These are phyloP conservation scores for Corydoras sp. DNA, from an alignment of 2,113 vertebrate genomes.

Conservation along the genomic window DNA sequence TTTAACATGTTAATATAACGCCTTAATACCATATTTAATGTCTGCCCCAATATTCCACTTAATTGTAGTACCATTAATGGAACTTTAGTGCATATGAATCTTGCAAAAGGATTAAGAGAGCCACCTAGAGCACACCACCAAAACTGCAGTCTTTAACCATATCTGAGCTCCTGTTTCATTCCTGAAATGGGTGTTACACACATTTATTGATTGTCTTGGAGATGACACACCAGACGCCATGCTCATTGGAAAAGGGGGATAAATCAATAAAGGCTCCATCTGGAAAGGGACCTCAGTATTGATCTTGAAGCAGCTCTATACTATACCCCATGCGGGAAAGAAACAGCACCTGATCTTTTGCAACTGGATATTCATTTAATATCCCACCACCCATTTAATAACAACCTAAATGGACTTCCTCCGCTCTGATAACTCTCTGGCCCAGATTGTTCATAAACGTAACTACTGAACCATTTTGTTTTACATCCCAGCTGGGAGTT, in stretches of 20 bases:
- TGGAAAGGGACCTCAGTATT: slow-evolving; percentile 68
- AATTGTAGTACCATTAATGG: too few species aligned
- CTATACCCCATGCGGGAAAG: slow-evolving; percentile 39
- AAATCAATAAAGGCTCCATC: slow-evolving; percentile 64
- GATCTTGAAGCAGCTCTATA: slow-evolving; percentile 52
- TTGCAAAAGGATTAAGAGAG: slow-evolving; percentile 44
- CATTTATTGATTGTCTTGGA: slow-evolving; percentile 60
- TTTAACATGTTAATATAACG: too few species aligned
- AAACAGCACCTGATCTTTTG: slow-evolving; percentile 38
- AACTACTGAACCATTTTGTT: slow-evolving; percentile 25
- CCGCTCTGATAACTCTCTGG: slow-evolving; percentile 33
- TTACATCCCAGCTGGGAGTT: slow-evolving; percentile 37
- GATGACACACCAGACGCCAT: slow-evolving; percentile 67
- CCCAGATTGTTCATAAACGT: slow-evolving; percentile 50
- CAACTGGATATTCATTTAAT: slow-evolving; percentile 40
- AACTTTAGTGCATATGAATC: too few species aligned
- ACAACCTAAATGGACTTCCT: slow-evolving; percentile 44
- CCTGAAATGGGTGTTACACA: slow-evolving; percentile 57
- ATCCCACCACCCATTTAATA: slow-evolving; percentile 42
- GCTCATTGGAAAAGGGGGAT: slow-evolving; percentile 54
- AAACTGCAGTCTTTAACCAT: slow-evolving; percentile 10
- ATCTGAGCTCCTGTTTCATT: slow-evolving; percentile 45
- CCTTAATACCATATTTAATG: too few species aligned
- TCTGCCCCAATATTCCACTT: too few species aligned
- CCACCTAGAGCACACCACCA: slow-evolving; percentile 54